Percentiles rank a stretch among this genome's conserved stretches.
Conservation (phyloP, 2,797 vertebrate species). For the Chiroxiphia lanceolata region DNA sequence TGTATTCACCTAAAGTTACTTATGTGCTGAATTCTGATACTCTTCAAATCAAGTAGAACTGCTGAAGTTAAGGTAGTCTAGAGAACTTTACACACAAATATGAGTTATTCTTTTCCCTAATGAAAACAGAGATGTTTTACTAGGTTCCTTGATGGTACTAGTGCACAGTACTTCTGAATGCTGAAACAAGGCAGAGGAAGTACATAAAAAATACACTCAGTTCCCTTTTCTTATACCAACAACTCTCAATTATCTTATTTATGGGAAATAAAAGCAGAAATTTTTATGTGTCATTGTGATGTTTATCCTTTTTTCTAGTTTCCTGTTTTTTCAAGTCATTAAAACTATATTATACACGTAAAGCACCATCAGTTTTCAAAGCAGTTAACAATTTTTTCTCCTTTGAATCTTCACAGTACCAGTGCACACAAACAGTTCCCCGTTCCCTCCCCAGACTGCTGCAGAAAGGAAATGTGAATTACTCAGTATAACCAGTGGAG, state of each 20-base stretch:
- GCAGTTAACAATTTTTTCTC: background rate
- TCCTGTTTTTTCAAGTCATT: background rate
- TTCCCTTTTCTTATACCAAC: background rate
- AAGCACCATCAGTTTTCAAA: background rate
- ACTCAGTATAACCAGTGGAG: background rate
- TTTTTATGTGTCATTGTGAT: background rate
- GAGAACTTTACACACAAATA: background rate
- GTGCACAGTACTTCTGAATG: background rate
- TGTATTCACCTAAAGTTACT: background rate
- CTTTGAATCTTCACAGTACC: background rate
- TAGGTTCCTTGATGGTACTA: background rate
- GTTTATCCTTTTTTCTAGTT: background rate
- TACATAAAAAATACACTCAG: background rate
- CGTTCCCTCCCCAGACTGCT: background rate
- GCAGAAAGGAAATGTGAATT: background rate
- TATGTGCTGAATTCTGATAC: background rate
- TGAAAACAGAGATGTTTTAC: background rate
- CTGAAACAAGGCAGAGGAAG: background rate
- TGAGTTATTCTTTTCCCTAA: background rate
- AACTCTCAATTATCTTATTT: background rate
- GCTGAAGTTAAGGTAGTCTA: background rate
- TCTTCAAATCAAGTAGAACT: background rate
- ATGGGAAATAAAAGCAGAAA: background rate
- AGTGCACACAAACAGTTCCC: background rate
- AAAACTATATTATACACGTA: background rate